Percentiles rank a stretch among this genome's conserved stretches.
Conservation (phyloP, 1,140 invertebrate species). For the Papilio dardanus region DNA sequence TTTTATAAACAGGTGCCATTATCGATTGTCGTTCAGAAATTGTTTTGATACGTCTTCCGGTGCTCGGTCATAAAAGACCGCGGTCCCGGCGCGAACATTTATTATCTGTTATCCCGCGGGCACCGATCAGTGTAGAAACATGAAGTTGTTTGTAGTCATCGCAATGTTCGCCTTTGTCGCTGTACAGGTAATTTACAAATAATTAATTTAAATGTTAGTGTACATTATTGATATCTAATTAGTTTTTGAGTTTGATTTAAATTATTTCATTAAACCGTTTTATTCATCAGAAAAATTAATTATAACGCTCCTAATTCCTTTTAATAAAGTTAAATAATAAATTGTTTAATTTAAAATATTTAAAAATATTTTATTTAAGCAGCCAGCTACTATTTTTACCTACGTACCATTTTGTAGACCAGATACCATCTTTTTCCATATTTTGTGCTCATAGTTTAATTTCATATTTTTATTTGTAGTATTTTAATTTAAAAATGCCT, state of each 20-base stretch:
- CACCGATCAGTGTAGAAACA: constrained; percentile 40
- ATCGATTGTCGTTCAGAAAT: constrained; percentile 39
- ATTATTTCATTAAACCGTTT: background rate
- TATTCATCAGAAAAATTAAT: too few relatives aligned
- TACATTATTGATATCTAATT: constrained; percentile 27
- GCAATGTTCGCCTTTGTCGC: constrained; percentile 60
- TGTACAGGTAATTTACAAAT: constrained; percentile 53
- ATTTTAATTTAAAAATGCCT: too few relatives aligned
- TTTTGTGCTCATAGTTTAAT: too few relatives aligned
- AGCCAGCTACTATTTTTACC: too few relatives aligned
- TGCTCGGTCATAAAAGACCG: constrained; percentile 55
- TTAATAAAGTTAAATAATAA: too few relatives aligned
- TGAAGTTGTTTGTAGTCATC: constrained; percentile 56
- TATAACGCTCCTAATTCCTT: too few relatives aligned
- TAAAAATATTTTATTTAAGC: too few relatives aligned
- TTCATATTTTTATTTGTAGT: too few relatives aligned
- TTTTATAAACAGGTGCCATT: constrained; percentile 61
- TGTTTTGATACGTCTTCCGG: constrained; percentile 52
- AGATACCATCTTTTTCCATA: too few relatives aligned
- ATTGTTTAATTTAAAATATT: too few relatives aligned
- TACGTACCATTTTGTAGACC: too few relatives aligned
- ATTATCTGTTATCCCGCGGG: constrained; percentile 41
- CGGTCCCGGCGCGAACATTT: constrained; percentile 34
- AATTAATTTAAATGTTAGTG: background rate
- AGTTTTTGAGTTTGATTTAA: background rate